Percentiles rank a stretch among this genome's conserved stretches.
Conservation (phyloP, 2,797 vertebrate species). For the Rhyacichthys aspro region DNA sequence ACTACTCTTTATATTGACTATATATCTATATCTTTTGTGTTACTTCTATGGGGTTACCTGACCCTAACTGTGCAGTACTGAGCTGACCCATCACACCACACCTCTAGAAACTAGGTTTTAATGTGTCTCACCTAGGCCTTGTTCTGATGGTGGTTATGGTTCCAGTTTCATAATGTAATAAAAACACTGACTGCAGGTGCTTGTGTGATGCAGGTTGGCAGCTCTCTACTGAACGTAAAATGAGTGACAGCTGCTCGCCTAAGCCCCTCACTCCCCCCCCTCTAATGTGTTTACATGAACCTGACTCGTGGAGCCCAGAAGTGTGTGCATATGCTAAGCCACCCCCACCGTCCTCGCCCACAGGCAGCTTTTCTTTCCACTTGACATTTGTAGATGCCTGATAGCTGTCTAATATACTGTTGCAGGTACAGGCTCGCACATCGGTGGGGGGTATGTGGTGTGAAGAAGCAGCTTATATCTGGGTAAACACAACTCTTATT, state of each 20-base stretch:
- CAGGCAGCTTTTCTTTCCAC: conserved; percentile 76
- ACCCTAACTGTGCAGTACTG: too few relatives aligned
- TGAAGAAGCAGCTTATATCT: conserved; percentile 92
- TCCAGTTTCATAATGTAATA: background rate
- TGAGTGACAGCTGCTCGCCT: conserved; percentile 72
- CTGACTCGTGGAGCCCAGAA: conserved; percentile 26
- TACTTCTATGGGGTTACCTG: too few relatives aligned
- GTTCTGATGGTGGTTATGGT: background rate
- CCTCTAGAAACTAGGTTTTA: too few relatives aligned
- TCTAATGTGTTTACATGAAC: conserved; percentile 64
- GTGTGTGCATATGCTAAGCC: conserved; percentile 39
- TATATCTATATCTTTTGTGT: too few relatives aligned
- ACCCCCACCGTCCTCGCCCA: conserved; percentile 3
- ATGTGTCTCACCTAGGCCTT: too few relatives aligned
- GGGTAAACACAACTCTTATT: conserved; percentile 92
- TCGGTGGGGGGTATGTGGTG: conserved; percentile 15
- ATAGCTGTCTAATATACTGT: conserved; percentile 86
- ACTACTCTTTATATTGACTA: too few relatives aligned
- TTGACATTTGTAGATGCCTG: conserved; percentile 93
- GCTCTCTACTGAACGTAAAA: conserved; percentile 35
- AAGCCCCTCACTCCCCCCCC: conserved; percentile 12
- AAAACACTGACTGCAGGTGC: background rate
- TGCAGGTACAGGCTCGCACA: conserved; percentile 83
- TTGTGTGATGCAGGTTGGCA: conserved; percentile 46
- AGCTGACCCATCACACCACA: too few relatives aligned